Evolutionary conservation across 2,113 vertebrate genomes (phyloP).

Genomic region (Thinocorus orbignyianus): DNA sequence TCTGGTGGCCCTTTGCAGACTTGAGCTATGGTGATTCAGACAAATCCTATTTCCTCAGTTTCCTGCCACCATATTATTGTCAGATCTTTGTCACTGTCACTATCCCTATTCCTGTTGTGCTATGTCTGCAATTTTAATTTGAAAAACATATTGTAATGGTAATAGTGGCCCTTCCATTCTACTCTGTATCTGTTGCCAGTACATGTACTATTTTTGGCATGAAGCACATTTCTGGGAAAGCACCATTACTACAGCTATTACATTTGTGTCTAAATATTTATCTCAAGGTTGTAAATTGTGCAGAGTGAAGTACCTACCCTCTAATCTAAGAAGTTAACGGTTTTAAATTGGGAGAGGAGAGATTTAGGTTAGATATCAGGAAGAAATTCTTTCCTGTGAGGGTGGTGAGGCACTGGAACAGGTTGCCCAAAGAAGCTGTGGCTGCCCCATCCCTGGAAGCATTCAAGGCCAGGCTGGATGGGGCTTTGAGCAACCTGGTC

Average conservation of each 20-base stretch:
- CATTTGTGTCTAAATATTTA: not conserved
- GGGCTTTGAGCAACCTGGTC: no score
- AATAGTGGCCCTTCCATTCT: not conserved
- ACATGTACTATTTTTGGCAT: not conserved
- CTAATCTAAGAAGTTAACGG: no score
- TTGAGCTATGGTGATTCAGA: not conserved
- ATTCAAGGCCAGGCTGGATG: no score
- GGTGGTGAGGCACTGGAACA: no score
- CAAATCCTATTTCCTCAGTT: not conserved
- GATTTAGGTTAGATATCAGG: no score
- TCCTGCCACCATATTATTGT: not conserved
- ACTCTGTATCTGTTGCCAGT: not conserved
- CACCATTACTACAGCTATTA: not conserved
- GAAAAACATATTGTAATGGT: not conserved
- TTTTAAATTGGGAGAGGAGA: no score
- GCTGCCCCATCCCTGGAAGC: no score
- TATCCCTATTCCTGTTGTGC: not conserved
- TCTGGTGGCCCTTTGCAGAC: not conserved
- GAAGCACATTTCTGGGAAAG: not conserved
- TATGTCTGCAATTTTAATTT: not conserved
- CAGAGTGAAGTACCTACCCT: no score
- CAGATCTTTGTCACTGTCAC: not conserved
- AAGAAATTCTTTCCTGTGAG: no score
- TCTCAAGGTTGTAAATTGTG: not conserved
- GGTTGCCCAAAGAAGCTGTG: no score